Evolutionary conservation across 1,140 invertebrate genomes (phyloP).

Genomic region (Drosophila arizonae): DNA sequence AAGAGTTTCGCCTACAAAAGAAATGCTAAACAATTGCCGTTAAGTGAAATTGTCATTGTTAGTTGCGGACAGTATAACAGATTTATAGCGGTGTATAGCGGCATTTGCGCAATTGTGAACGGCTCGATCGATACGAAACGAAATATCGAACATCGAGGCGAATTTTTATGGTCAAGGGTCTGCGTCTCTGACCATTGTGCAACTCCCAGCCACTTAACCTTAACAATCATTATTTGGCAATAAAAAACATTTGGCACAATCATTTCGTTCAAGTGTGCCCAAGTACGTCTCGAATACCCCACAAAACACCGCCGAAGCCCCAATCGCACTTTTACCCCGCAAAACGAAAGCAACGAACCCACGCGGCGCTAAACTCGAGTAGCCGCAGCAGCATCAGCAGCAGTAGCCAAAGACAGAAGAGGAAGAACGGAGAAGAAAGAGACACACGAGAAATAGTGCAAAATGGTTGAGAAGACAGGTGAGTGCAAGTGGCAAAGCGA

Average conservation of each 20-base stretch:
- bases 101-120: conserved; percentile 11
- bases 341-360: conserved; percentile 42
- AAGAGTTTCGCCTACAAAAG: conserved; percentile 3
- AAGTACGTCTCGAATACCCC: conserved; percentile 46
- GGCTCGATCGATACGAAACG: background rate
- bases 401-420: conserved; percentile 21
- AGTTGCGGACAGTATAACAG: background rate
- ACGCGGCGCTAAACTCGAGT: conserved; percentile 64
- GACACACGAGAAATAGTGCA: conserved; percentile 39
- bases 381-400: conserved; percentile 35
- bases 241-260: conserved; percentile 65
- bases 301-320: conserved; percentile 28
- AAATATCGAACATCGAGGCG: conserved; percentile 22
- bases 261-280: conserved; percentile 58
- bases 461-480: conserved; percentile 80
- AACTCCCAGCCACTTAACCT: conserved; percentile 73
- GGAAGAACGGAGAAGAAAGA: background rate
- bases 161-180: conserved; percentile 55
- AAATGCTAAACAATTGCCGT: conserved; percentile 5
- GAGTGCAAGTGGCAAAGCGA: conserved; percentile 50
- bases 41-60: conserved; percentile 20
- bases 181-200: conserved; percentile 56
- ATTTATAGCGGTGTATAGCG: background rate
- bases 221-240: conserved; percentile 75
- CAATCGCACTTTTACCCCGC: conserved; percentile 3